Evolutionary conservation across 2,797 vertebrate species (phyloP), one percentile per base, ranked within the genome.

Genomic region (Onychomys arenicola): DNA sequence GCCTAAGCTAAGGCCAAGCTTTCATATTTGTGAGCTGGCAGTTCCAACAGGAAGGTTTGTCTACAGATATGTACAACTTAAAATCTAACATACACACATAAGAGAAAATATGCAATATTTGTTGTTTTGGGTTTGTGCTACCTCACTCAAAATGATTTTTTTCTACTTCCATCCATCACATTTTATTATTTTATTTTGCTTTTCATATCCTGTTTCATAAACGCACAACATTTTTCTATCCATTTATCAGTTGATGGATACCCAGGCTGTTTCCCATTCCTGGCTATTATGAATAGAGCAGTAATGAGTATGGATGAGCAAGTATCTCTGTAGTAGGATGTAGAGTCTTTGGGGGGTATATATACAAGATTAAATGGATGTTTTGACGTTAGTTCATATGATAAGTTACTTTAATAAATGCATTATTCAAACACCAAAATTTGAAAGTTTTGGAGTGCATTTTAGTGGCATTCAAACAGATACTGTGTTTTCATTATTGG

Each of bases 321-420:
- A 43, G 6, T 61, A 63, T 83, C 27, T 43, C 37, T 63, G 16
- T 21, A 63, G 37, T 63, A 43, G 57, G 27, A 32, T 32, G 43
- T 4, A 17, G 65, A 69, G 6, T 17, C 75, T 63, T 19, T 83
- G 16, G 57, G 13, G 4, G 2, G 1, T 83, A 43, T 43, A 82
- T 29, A 5, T 83, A 61, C 14, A 32, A 63, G 27, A 14, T 63
- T 81, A 43, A 63, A 43, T 80, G 43, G 34, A 16, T 29, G 57
- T 73, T 73, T 91, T 63, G 37, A 5, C 43, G 34, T 63, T 89
- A 21, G 73, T 89, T 93, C 29, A 40, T 77, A 55, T 57, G 34
- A 40, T 93, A 52, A 93, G 25, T 87, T 91, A 67, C 19, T 49
- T 67, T 19, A 23, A 87, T 57, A 92, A 94, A 92, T 73, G 17